These are phyloP conservation scores for Megatriorchis doriae DNA, from an alignment of 2,113 vertebrate genomes.

Conservation along the genomic window DNA sequence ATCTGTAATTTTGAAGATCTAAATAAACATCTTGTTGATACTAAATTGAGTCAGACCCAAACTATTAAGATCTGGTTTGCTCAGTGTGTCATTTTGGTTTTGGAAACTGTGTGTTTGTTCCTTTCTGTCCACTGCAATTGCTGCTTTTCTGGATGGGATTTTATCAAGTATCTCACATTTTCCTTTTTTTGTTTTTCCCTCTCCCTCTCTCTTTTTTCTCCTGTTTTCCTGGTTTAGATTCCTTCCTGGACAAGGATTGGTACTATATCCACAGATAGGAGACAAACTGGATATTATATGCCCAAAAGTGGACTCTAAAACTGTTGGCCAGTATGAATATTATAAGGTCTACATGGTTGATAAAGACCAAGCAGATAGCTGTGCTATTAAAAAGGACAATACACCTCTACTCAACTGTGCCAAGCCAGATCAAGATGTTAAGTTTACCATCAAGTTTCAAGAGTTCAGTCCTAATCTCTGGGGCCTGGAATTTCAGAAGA, in stretches of 20 bases:
- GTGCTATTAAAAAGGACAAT: slow-evolving; percentile 94
- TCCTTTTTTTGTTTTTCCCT: not conserved
- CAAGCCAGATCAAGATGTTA: slow-evolving; percentile 97
- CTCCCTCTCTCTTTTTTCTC: not conserved
- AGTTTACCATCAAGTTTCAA: slow-evolving; percentile 99
- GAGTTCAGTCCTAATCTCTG: slow-evolving; percentile 99
- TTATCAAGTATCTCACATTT: slow-evolving; percentile 15
- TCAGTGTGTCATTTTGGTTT: slow-evolving; percentile 11
- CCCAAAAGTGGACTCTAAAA: slow-evolving; percentile 92
- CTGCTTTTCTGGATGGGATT: not conserved
- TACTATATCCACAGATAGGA: slow-evolving; percentile 97
- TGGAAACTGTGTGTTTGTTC: not conserved
- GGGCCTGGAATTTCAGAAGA: slow-evolving; percentile 97
- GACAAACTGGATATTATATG: slow-evolving; percentile 99
- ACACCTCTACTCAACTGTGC: slow-evolving; percentile 97
- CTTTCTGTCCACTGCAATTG: not conserved
- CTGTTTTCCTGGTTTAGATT: slow-evolving; percentile 79
- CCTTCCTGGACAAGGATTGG: slow-evolving; percentile 93
- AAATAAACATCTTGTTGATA: not conserved
- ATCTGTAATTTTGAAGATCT: not conserved
- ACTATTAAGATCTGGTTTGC: not conserved
- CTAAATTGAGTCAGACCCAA: not conserved
- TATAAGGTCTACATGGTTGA: slow-evolving; percentile 99
- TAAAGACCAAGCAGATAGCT: slow-evolving; percentile 93
- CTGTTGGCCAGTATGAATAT: slow-evolving; percentile 89